phyloP scores from a whole-genome alignment of 2,888 invertebrate genomes.

The Eulithis prunata region DNA sequence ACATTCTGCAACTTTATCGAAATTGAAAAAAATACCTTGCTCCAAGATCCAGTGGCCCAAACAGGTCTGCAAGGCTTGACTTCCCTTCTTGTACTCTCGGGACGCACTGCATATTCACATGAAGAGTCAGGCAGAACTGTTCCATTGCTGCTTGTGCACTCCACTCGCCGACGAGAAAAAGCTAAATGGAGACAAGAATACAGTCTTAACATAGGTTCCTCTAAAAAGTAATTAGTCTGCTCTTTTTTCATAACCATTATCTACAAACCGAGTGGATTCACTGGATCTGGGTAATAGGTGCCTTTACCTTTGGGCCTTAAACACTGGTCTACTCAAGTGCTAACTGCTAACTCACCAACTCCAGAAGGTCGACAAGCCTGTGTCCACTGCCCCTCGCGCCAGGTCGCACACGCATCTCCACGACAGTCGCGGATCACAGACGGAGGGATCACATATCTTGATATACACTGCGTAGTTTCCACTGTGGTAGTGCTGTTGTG shows the following conservation, averaged over 20 bases:
- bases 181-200: constrained; percentile 47
- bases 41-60: constrained; percentile 97
- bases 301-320: no score
- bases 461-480: constrained; percentile 68
- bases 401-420: constrained; percentile 59
- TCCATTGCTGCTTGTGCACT: constrained; percentile 79
- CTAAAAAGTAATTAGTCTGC: no score
- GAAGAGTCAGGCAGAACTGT: constrained; percentile 64
- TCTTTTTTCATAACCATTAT: no score
- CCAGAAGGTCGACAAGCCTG: constrained; percentile 72
- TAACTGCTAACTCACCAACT: constrained; percentile 59
- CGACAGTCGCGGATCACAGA: constrained; percentile 63
- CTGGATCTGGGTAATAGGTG: no score
- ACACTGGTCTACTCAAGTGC: no score
- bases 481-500: constrained; percentile 80
- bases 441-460: constrained; percentile 62
- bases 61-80: constrained; percentile 93
- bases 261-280: no score
- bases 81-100: constrained; percentile 92
- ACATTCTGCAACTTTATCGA: no score
- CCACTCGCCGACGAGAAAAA: constrained; percentile 68
- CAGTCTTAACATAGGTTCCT: no score
- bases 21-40: constrained; percentile 86
- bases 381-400: constrained; percentile 64
- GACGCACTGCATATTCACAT: constrained; percentile 90